A percentile compares a stretch with the other conserved stretches of the same genome.
Conservation (phyloP, 2,888 invertebrate genomes). For the Artemia sp. region DNA sequence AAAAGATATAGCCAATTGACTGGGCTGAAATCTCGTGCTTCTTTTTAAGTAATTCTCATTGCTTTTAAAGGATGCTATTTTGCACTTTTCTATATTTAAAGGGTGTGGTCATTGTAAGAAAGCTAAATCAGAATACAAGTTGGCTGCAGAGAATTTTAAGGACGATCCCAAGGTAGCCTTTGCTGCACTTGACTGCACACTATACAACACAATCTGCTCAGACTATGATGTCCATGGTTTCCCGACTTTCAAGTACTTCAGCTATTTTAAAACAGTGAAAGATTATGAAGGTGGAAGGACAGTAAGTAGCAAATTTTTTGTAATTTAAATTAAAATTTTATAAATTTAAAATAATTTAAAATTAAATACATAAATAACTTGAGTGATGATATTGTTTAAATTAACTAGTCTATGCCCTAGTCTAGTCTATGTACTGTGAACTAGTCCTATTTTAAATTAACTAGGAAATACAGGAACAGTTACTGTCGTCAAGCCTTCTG, state of each 20-base stretch:
- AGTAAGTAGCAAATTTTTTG: slow-evolving; percentile 34
- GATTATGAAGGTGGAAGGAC: slow-evolving; percentile 56
- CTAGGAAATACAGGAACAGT: background rate
- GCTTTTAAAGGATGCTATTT: no score
- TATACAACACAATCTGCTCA: slow-evolving; percentile 45
- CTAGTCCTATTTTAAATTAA: no score
- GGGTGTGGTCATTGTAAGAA: slow-evolving; percentile 84
- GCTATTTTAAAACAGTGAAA: slow-evolving; percentile 52
- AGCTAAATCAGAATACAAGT: slow-evolving; percentile 61
- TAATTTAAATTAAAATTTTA: background rate
- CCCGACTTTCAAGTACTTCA: slow-evolving; percentile 71
- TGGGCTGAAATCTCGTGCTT: no score
- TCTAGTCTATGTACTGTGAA: no score
- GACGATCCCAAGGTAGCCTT: slow-evolving; percentile 58
- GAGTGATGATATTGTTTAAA: background rate
- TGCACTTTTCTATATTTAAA: slow-evolving; percentile 30
- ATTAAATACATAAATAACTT: background rate
- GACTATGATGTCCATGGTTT: slow-evolving; percentile 58
- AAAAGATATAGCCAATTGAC: no score
- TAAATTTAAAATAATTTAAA: background rate
- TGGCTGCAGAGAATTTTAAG: slow-evolving; percentile 53
- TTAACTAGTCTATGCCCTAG: no score
- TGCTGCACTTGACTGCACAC: slow-evolving; percentile 63
- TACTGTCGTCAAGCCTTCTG: background rate
- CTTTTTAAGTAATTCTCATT: no score